Evolutionary conservation across 2,888 invertebrate species (phyloP), one percentile per base, ranked within the genome.

Genomic region (Cataglyphis albicans): DNA sequence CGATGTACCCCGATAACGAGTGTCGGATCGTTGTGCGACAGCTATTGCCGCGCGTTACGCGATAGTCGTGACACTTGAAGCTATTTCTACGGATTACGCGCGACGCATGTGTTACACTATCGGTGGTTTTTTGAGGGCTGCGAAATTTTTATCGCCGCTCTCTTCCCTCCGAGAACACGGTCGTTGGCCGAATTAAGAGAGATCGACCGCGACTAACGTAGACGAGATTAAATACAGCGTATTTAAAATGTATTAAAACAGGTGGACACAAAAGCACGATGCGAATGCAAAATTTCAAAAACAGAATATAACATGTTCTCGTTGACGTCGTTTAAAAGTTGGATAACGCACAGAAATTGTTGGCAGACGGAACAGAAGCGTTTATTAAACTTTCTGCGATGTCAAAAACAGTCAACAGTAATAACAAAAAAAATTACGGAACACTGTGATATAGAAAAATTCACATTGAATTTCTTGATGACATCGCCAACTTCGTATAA

Each of bases 1-100:
- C 85, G 80, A 84, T 82, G 72, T 67, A 44, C 67, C 2, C 9
- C 84, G 85, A 86, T 89, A 89, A 88, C 88, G 87, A 88, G 89
- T 73, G 57, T 35, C 64, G 61, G 63, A 72, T 72, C 78, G 48
- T 72, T 80, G 72, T 64, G 75, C 78, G 72, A 80, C 72, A 80
- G 59, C 44, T 80, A 72, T 80, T 70, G 72, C 72, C 72, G 44
- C 59, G n/a, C 78, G 78, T 80, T 72, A 72, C 78, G 59, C 78
- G 72, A 80, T 72, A 72, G 72, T 48, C 72, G 78, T 80, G 78
- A 80, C 59, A 80, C 78, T 80, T 80, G 57, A 32, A 48, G 35
- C 72, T 72, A 59, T 80, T 80, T 52, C 59, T 80, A 70, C 18
- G 48, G 72, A 80, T 72, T 80, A 80, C 78, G 41, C 57, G 57